Evolutionary conservation across 2,797 vertebrate species (phyloP), one percentile per base, ranked within the genome.

Genomic region (Bradypodion pumilum): DNA sequence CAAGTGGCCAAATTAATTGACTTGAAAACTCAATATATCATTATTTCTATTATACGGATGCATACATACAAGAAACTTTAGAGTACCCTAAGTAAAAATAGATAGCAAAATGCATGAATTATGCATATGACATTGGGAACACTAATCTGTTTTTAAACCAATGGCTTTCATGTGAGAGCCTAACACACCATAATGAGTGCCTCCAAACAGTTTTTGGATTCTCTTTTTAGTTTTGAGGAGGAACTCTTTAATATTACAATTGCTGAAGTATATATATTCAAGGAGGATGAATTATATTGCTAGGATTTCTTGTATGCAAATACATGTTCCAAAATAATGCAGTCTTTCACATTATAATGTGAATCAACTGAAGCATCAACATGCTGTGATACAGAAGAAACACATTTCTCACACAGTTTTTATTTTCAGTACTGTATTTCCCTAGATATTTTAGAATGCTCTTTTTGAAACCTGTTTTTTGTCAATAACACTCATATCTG

Each of bases 221-320:
- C 59, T 70, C 25, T 87, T 37, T 83, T 88, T 85, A 46, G 32
- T 75, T 84, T 63, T 37, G 27, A 29, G 46, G 82, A 60, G 86
- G 75, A 85, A 0, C 35, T 90, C 81, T 87, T 91, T 89, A 90
- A 84, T 83, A 86, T 37, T 87, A 52, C 90, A 91, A 91, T 84
- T 81, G 84, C n/a, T 70, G 86, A 91, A 80, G n/a, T 73, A 87
- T 81, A 87, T 81, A 85, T 86, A 81, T 88, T 84, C 78, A 83
- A 74, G 62, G 88, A 91, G 84, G 87, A 82, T 16, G 82, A 86
- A 21, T 69, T 89, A 84, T 35, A 73, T 49, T 27, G 77, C 85
- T 86, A 40, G 59, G 68, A 86, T 92, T 84, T 90, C 13, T 72
- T 84, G 82, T 88, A 77, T 86, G 92, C 81, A 85, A 86, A 89